Conservation (phyloP, 2,888 invertebrate species). For the Cinara cedri region DNA sequence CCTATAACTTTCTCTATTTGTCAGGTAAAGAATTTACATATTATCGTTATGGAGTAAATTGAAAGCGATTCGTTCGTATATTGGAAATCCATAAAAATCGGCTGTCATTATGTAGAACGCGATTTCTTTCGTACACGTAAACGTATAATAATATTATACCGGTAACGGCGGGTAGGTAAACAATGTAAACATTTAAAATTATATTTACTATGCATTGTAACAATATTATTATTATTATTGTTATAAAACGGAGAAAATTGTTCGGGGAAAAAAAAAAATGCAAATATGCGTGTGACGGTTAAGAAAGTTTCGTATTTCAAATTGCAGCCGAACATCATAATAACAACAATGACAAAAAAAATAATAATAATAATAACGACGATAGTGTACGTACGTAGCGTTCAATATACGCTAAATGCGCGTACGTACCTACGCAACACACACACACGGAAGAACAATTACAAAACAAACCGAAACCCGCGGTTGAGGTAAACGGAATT, state of each 20-base stretch:
- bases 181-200: too few species aligned
- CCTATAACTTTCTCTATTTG: slow-evolving; percentile 16
- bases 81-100: slow-evolving; percentile 28
- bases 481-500: background rate
- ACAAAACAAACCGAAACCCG: background rate
- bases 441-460: background rate
- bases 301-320: slow-evolving; percentile 13
- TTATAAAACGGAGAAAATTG: slow-evolving; percentile 1
- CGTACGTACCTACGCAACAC: background rate
- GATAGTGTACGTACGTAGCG: too few species aligned
- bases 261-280: background rate
- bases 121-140: too few species aligned
- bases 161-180: too few species aligned
- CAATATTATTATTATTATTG: too few species aligned
- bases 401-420: background rate
- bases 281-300: too few species aligned
- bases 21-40: slow-evolving; percentile 32
- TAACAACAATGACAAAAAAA: too few species aligned
- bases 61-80: slow-evolving; percentile 25
- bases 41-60: slow-evolving; percentile 17
- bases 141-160: too few species aligned
- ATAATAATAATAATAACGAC: too few species aligned
- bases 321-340: background rate
- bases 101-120: background rate
- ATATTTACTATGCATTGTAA: background rate